Conservation (phyloP, 2,113 vertebrate genomes). For the Uropsilus gracilis region DNA sequence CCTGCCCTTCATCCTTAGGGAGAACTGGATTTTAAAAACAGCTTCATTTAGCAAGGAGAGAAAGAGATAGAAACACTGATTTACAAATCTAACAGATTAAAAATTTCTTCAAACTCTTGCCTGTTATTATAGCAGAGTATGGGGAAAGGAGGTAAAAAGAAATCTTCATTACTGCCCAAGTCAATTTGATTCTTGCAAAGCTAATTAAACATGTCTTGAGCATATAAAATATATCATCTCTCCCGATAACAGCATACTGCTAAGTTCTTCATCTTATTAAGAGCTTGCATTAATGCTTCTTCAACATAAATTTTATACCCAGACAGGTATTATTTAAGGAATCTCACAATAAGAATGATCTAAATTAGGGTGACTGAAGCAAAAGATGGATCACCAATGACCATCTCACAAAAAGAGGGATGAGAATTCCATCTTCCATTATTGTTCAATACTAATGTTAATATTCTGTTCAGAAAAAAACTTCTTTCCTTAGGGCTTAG, state of each 20-base stretch:
- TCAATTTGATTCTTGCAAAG: slow-evolving; percentile 86
- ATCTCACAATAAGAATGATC: slow-evolving; percentile 87
- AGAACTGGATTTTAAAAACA: slow-evolving; percentile 47
- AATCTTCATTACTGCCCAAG: slow-evolving; percentile 81
- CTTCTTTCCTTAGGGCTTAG: slow-evolving; percentile 1
- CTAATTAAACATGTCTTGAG: slow-evolving; percentile 90
- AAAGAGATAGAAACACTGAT: not conserved
- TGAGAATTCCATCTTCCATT: slow-evolving; percentile 86
- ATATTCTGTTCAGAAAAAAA: slow-evolving; percentile 82
- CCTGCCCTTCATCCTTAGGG: not conserved
- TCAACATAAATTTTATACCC: slow-evolving; percentile 88
- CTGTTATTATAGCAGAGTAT: slow-evolving; percentile 76
- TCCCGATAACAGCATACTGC: slow-evolving; percentile 87
- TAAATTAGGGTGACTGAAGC: slow-evolving; percentile 88
- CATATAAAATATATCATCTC: slow-evolving; percentile 91
- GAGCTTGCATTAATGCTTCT: slow-evolving; percentile 90
- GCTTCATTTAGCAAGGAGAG: not conserved
- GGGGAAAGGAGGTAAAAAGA: slow-evolving; percentile 67
- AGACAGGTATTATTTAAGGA: slow-evolving; percentile 89
- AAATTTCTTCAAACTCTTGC: slow-evolving; percentile 79
- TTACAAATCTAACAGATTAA: slow-evolving; percentile 66
- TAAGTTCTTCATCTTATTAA: slow-evolving; percentile 92
- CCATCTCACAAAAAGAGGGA: slow-evolving; percentile 86
- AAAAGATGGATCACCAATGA: slow-evolving; percentile 86
- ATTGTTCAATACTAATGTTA: slow-evolving; percentile 82